Evolutionary conservation across 2,113 vertebrate species (phyloP), one percentile per base, ranked within the genome.

Genomic region (rat (Rattus norvegicus)): DNA sequence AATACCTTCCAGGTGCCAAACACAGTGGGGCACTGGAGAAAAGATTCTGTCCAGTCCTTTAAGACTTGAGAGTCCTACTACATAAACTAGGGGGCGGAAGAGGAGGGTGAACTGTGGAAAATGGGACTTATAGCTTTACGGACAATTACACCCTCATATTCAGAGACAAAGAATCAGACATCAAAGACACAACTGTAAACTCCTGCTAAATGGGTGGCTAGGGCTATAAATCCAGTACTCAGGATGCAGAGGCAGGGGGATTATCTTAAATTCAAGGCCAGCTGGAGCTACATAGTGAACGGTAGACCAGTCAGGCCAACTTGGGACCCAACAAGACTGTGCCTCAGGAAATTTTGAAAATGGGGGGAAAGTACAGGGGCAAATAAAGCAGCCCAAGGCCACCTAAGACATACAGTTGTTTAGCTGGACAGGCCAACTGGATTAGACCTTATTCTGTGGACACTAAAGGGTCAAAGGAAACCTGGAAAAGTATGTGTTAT

Each of bases 151-250:
- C 90, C 43, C 81, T 92, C 47, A 86, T 47, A 24, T 89, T 36
- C 47, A 90, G 61, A 75, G 5, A 72, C 1, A 92, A 95, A 88
- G 54, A 94, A 87, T 79, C 54, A 95, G 59, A 86, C 20, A 95
- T 73, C 83, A 94, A 26, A 91, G 83, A 94, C 80, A 95, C 56
- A 61, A 91, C n/a, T 84, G 47, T 83, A 91, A 91, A 94, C 47
- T 92, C 91, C 83, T 83, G 91, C 39, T 47, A 16, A 16, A 17
- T 12, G 8, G 65, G 83, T 81, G 54, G 79, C 54, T 39, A 2
- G 39, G 24, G 30, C 33, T 61, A 83, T 43, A 28, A 47, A 28
- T n/a, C 24, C 81, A 65, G 24, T 39, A 63, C 56, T 84, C 24
- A 43, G 80, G n/a, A 65, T 43, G 14, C 83, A 67, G 61, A 49